phyloP scores from a whole-genome alignment of 2,797 vertebrate species.

The Lepus oiostolus region DNA sequence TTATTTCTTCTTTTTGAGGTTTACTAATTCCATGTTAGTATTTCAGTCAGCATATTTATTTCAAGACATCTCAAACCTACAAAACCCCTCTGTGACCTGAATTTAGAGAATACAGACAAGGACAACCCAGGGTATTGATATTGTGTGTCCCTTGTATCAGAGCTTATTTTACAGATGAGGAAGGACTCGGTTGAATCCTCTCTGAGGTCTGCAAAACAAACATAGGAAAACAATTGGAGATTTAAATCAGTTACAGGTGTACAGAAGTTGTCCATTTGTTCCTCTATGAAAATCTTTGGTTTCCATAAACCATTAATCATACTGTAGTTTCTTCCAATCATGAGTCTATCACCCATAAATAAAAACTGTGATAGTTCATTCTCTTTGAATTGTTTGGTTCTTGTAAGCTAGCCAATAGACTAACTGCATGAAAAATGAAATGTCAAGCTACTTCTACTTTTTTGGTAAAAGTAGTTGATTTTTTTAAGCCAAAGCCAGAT shows the following conservation, averaged over 20 bases:
- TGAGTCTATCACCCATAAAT: conserved; percentile 19
- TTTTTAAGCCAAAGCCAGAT: conserved; percentile 78
- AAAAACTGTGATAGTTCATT: not conserved
- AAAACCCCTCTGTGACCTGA: not conserved
- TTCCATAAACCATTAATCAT: not conserved
- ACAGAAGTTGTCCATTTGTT: conserved; percentile 15
- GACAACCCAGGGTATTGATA: not conserved
- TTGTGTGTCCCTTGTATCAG: not conserved
- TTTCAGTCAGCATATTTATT: not conserved
- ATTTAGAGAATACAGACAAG: not conserved
- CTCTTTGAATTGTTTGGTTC: not conserved
- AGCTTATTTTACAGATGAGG: not conserved
- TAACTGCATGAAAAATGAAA: conserved; percentile 44
- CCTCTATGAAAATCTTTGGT: conserved; percentile 16
- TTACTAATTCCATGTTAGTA: not conserved
- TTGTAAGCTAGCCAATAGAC: conserved; percentile 4
- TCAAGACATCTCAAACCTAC: not conserved
- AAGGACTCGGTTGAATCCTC: not conserved
- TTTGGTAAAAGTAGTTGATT: conserved; percentile 57
- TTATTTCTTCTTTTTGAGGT: not conserved
- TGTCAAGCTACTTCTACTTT: conserved; percentile 39
- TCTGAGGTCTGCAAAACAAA: conserved; percentile 10
- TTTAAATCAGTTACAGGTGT: conserved; percentile 8
- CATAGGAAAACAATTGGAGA: not conserved
- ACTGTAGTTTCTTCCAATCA: not conserved